Conservation (phyloP, 2,888 invertebrate genomes). For the Lasiommata megera region DNA sequence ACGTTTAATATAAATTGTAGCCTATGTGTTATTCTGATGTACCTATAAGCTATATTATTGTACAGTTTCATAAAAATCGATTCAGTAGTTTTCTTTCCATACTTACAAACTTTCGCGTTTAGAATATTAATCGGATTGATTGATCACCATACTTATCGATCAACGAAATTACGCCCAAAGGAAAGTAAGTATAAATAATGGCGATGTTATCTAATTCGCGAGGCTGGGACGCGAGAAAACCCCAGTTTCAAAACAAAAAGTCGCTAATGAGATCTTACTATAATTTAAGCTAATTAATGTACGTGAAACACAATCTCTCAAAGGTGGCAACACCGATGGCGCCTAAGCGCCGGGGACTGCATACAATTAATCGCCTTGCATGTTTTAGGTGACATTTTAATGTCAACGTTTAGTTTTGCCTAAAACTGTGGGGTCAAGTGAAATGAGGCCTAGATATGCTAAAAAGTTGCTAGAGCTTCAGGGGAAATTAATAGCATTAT, state of each 20-base stretch:
- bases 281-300: conserved; percentile 14
- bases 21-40: too few relatives aligned
- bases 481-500: not conserved
- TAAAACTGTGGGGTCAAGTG: conserved; percentile 18
- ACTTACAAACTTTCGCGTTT: too few relatives aligned
- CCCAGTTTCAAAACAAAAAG: not conserved
- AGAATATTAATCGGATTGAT: too few relatives aligned
- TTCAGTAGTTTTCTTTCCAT: too few relatives aligned
- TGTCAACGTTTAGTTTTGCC: conserved; percentile 17
- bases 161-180: too few relatives aligned
- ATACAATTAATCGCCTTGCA: conserved; percentile 19
- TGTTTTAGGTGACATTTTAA: conserved; percentile 18
- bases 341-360: conserved; percentile 16
- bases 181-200: too few relatives aligned
- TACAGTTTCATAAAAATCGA: too few relatives aligned
- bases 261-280: not conserved
- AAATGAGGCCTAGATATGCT: conserved; percentile 8
- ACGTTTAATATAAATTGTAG: too few relatives aligned
- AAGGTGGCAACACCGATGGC: conserved; percentile 25
- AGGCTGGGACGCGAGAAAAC: too few relatives aligned
- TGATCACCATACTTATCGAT: too few relatives aligned
- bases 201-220: too few relatives aligned
- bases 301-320: conserved; percentile 10
- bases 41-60: too few relatives aligned
- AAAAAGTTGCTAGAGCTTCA: not conserved